Percentiles rank a stretch among this genome's conserved stretches.
phyloP scores from a whole-genome alignment of 2,888 invertebrate species.

The Hermodice carunculata region DNA sequence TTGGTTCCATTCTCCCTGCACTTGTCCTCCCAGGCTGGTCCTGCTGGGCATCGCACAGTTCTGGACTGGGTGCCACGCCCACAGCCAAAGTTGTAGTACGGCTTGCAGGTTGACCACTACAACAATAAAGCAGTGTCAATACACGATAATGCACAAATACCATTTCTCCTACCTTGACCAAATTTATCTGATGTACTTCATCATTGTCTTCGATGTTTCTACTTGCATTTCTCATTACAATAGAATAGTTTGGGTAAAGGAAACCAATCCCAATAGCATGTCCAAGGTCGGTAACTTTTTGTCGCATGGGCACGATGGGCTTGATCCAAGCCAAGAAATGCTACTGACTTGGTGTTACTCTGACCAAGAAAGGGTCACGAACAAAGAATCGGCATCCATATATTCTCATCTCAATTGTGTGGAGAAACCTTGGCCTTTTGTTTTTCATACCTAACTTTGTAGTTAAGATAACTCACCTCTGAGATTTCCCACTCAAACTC shows the following conservation, averaged over 20 bases:
- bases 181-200: no score
- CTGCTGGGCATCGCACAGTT: slow-evolving; percentile 18
- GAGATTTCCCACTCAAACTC: slow-evolving; percentile 17
- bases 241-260: no score
- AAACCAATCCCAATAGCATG: no score
- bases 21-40: slow-evolving; percentile 11
- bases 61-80: slow-evolving; percentile 13
- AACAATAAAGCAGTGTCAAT: neutral
- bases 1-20: neutral
- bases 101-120: slow-evolving; percentile 22
- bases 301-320: no score
- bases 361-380: neutral
- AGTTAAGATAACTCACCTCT: slow-evolving; percentile 2
- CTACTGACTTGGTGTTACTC: no score
- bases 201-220: no score
- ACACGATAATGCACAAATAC: neutral
- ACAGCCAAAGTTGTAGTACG: slow-evolving; percentile 18
- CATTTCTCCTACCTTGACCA: no score
- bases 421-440: no score
- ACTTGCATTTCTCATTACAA: no score
- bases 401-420: neutral
- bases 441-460: no score
- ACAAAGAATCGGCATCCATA: neutral
- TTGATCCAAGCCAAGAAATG: no score
- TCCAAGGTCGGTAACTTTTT: no score